Evolutionary conservation across 2,888 invertebrate species (phyloP).

Genomic region (Tetropium fuscum): DNA sequence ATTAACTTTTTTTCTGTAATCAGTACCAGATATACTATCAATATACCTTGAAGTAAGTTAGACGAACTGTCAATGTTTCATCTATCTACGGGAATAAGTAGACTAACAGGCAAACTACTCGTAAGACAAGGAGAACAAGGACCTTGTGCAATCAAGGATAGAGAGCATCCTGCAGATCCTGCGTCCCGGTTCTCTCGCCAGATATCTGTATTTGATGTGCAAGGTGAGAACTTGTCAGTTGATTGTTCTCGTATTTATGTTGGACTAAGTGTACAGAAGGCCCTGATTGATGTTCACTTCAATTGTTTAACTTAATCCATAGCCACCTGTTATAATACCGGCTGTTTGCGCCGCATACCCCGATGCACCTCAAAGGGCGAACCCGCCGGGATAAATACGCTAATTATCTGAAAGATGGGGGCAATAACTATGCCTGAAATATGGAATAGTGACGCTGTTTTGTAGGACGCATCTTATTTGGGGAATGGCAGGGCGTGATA

Average conservation of each 20-base stretch:
- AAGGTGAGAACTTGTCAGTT: constrained; percentile 56
- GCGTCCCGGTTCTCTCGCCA: constrained; percentile 9
- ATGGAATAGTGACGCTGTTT: neutral
- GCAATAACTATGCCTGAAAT: neutral
- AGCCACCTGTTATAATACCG: constrained; percentile 52
- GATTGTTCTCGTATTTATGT: constrained; percentile 60
- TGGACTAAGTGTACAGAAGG: constrained; percentile 54
- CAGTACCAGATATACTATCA: too few species aligned
- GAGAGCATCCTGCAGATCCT: neutral
- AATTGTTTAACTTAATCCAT: constrained; percentile 59
- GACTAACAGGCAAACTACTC: neutral
- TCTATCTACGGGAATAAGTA: too few species aligned
- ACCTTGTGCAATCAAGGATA: constrained; percentile 28
- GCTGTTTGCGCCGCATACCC: constrained; percentile 45
- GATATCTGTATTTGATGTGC: constrained; percentile 54
- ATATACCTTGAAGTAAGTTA: too few species aligned
- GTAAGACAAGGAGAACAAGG: constrained; percentile 13
- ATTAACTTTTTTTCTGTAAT: too few species aligned
- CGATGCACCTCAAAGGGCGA: constrained; percentile 46
- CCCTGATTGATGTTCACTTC: constrained; percentile 59
- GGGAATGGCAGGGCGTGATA: constrained; percentile 26
- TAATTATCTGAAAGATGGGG: constrained; percentile 30
- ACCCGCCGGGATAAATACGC: constrained; percentile 38
- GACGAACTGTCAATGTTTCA: too few species aligned
- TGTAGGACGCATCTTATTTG: neutral